Percentiles rank a stretch among this genome's conserved stretches.
phyloP scores from a whole-genome alignment of 2,888 invertebrate genomes.

The Phalangium opilio region DNA sequence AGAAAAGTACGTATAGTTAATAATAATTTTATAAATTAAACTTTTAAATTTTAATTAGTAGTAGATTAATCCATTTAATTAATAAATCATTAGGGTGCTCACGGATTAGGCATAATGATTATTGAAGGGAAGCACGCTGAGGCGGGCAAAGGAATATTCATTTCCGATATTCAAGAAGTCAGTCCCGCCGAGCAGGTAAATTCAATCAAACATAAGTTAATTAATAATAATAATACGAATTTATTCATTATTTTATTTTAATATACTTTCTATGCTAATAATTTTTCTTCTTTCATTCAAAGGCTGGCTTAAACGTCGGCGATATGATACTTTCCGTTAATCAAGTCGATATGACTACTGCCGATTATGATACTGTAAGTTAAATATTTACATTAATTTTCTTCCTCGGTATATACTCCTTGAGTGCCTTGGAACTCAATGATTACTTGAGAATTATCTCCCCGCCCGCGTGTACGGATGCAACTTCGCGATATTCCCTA shows the following conservation, averaged over 20 bases:
- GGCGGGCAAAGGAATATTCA: conserved; percentile 79
- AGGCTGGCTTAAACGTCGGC: conserved; percentile 88
- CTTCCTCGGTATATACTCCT: too few species aligned
- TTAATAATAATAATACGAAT: too few species aligned
- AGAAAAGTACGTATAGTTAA: conserved; percentile 50
- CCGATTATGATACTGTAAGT: conserved; percentile 50
- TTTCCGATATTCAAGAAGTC: conserved; percentile 79
- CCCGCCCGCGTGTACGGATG: too few species aligned
- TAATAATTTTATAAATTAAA: too few species aligned
- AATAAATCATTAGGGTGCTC: conserved; percentile 42
- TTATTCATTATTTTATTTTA: too few species aligned
- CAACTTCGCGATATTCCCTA: too few species aligned
- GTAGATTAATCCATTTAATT: conserved; percentile 8
- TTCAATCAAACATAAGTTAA: too few species aligned
- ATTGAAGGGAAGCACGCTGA: conserved; percentile 85
- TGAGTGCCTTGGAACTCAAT: too few species aligned
- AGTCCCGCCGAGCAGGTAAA: conserved; percentile 45
- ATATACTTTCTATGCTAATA: not conserved
- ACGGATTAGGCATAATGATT: conserved; percentile 82
- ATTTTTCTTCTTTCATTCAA: conserved; percentile 26
- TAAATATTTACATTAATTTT: too few species aligned
- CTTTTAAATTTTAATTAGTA: not conserved
- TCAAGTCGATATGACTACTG: conserved; percentile 70
- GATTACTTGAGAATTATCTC: too few species aligned
- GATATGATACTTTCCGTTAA: conserved; percentile 95